phyloP scores from a whole-genome alignment of 2,113 vertebrate genomes.

The Oryzias curvinotus region DNA sequence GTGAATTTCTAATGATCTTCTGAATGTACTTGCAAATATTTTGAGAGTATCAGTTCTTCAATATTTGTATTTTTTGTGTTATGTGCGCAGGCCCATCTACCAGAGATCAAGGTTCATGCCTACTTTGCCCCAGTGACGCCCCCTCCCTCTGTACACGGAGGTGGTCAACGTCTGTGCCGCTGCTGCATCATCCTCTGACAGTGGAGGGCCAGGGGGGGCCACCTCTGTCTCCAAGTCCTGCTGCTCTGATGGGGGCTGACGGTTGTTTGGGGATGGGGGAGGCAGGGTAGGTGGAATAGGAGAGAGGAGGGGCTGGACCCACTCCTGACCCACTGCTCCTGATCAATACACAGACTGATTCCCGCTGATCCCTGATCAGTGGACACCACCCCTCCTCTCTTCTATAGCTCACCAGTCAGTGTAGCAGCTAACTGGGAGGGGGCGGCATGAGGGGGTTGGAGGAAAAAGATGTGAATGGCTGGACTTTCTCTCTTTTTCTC shows the following conservation, averaged over 20 bases:
- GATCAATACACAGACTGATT: constrained; percentile 58
- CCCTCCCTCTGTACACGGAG: constrained; percentile 86
- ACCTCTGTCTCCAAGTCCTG: constrained; percentile 77
- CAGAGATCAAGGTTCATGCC: constrained; percentile 91
- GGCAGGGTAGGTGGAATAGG: constrained; percentile 38
- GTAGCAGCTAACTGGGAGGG: constrained; percentile 20
- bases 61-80: constrained; percentile 11
- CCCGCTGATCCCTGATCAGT: constrained; percentile 55
- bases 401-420: constrained; percentile 41
- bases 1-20: too few species aligned
- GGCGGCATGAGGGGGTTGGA: constrained; percentile 16
- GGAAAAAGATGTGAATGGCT: constrained; percentile 43
- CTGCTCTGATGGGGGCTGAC: constrained; percentile 65
- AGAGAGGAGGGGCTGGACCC: constrained; percentile 71
- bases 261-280: constrained; percentile 1
- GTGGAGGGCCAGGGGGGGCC: constrained; percentile 70
- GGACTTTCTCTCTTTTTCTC: constrained; percentile 35
- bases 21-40: too few species aligned
- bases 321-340: constrained; percentile 59
- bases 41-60: background rate
- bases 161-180: constrained; percentile 87
- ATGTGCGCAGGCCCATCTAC: constrained; percentile 85
- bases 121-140: constrained; percentile 93
- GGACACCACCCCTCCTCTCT: constrained; percentile 58
- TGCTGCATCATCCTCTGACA: constrained; percentile 91